Conservation (phyloP, 2,797 vertebrate species). For the Todus mexicanus region DNA sequence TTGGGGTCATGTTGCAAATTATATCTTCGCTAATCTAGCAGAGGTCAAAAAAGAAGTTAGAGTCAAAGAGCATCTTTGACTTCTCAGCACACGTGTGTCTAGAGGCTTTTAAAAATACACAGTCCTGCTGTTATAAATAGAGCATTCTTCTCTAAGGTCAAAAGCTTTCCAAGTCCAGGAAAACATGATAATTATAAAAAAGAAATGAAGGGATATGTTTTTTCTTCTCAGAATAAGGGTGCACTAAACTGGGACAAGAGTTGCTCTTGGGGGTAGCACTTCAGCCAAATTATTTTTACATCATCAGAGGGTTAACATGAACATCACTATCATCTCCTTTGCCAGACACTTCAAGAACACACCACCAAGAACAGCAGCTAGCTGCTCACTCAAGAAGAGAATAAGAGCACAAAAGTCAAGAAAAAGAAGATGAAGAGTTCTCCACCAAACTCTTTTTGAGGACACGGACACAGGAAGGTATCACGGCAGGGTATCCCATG, state of each 20-base stretch:
- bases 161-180: neutral
- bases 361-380: neutral
- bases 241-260: neutral
- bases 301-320: neutral
- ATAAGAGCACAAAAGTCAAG: neutral
- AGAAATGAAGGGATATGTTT: neutral
- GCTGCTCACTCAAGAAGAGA: neutral
- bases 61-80: constrained; percentile 36
- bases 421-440: neutral
- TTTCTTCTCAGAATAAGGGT: neutral
- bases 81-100: constrained; percentile 27
- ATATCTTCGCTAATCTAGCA: constrained; percentile 39
- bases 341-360: neutral
- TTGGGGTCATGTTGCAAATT: constrained; percentile 36
- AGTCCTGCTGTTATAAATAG: constrained; percentile 42
- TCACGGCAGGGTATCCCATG: rapidly evolving
- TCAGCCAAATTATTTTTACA: neutral
- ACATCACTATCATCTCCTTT: neutral
- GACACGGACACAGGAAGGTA: neutral
- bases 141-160: constrained; percentile 29
- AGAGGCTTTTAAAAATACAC: constrained; percentile 43
- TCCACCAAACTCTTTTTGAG: neutral
- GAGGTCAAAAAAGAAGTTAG: constrained; percentile 34
- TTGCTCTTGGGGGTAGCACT: neutral
- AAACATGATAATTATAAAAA: neutral